Percentiles rank a stretch among this genome's conserved stretches.
phyloP scores from a whole-genome alignment of 2,797 vertebrate species.

The Trachurus trachurus region DNA sequence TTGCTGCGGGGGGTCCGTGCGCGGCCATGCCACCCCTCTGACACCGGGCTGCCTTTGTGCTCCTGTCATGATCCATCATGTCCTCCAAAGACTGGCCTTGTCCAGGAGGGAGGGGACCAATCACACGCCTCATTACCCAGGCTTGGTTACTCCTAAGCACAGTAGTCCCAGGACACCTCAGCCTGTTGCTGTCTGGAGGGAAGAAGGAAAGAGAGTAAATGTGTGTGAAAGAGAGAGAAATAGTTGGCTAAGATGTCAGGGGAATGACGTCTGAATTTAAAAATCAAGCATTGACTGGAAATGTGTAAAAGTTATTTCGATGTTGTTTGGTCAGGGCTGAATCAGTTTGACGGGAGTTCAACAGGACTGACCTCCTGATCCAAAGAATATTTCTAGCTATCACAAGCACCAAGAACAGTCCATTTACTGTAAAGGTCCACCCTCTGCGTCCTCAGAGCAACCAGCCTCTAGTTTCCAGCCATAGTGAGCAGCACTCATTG shows the following conservation, averaged over 20 bases:
- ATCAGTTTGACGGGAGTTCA: neutral
- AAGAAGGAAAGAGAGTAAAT: conserved; percentile 36
- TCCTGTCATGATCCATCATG: conserved; percentile 89
- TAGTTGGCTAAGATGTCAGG: neutral
- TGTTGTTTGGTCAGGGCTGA: neutral
- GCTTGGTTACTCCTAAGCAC: conserved; percentile 86
- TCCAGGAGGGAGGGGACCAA: conserved; percentile 87
- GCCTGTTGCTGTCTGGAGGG: conserved; percentile 83
- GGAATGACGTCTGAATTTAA: conserved; percentile 4
- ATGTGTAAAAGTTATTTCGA: neutral
- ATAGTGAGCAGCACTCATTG: conserved; percentile 81
- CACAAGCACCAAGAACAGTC: neutral
- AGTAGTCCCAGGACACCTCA: conserved; percentile 79
- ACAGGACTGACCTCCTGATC: neutral
- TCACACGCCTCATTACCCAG: conserved; percentile 90
- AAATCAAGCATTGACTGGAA: neutral
- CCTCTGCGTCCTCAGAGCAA: conserved; percentile 23
- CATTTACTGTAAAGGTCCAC: conserved; percentile 29
- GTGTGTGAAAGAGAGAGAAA: conserved; percentile 16
- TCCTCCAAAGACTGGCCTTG: conserved; percentile 82
- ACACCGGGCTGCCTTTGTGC: conserved; percentile 85
- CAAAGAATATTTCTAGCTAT: neutral
- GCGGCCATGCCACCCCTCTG: conserved; percentile 78
- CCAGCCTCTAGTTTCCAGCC: conserved; percentile 54
- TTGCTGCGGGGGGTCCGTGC: conserved; percentile 62